Evolutionary conservation across 2,113 vertebrate species (phyloP).

Genomic region (Muntiacus reevesi): DNA sequence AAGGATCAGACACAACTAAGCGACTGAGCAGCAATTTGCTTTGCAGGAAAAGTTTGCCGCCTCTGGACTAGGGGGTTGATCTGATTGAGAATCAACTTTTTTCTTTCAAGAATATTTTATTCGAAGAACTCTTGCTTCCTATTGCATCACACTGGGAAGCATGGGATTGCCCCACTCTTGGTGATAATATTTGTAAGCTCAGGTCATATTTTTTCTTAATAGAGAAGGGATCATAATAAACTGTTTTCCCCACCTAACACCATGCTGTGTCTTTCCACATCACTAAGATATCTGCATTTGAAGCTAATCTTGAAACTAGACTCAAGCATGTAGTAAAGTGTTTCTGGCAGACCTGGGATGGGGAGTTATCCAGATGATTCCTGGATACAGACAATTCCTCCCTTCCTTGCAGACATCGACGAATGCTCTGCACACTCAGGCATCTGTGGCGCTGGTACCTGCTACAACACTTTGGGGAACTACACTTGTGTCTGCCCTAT

Average conservation of each 20-base stretch:
- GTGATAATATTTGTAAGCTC: background rate
- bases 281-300: background rate
- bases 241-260: background rate
- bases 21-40: background rate
- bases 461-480: slow-evolving; percentile 95
- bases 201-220: background rate
- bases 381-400: background rate
- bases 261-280: background rate
- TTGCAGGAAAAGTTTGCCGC: background rate
- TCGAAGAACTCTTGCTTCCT: background rate
- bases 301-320: background rate
- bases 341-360: too few relatives aligned
- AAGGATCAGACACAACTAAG: background rate
- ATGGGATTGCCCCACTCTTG: background rate
- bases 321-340: background rate
- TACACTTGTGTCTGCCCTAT: slow-evolving; percentile 95
- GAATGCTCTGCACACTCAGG: slow-evolving; percentile 90
- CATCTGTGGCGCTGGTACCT: slow-evolving; percentile 93
- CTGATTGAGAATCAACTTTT: background rate
- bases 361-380: background rate
- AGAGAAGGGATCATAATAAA: background rate
- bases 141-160: background rate
- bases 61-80: background rate
- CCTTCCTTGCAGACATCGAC: slow-evolving; percentile 86
- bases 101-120: background rate